A percentile compares a stretch with the other conserved stretches of the same genome.
Conservation (phyloP, 2,797 vertebrate genomes). For the Helarctos malayanus region DNA sequence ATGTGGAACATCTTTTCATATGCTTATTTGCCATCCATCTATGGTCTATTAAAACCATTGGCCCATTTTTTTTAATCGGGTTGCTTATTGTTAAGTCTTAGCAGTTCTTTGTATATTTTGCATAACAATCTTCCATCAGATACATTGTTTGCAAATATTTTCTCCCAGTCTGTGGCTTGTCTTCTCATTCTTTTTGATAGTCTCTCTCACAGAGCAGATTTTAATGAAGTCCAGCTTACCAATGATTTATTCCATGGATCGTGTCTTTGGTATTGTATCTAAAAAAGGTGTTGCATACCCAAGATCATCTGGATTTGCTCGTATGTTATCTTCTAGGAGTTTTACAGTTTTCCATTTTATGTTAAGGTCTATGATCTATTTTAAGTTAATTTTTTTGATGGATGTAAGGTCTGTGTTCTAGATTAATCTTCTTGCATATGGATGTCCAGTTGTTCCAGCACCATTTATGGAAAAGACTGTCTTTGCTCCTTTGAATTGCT, state of each 20-base stretch:
- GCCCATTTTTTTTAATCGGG: too few relatives aligned
- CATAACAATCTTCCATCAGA: not conserved
- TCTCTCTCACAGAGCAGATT: not conserved
- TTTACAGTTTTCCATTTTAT: not conserved
- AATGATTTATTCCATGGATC: not conserved
- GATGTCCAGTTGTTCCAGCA: not conserved
- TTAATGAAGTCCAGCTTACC: not conserved
- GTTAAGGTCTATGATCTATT: not conserved
- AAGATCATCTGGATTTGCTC: not conserved
- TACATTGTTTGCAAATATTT: not conserved
- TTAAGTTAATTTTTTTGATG: not conserved
- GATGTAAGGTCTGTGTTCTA: not conserved
- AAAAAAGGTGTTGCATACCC: not conserved
- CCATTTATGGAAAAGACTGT: not conserved
- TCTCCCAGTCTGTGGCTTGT: not conserved
- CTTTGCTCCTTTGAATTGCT: not conserved
- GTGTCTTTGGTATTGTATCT: not conserved
- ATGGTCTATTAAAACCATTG: too few relatives aligned
- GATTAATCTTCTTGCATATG: not conserved
- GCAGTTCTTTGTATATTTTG: not conserved
- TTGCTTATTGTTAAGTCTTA: too few relatives aligned
- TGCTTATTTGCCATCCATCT: too few relatives aligned
- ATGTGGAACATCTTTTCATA: too few relatives aligned
- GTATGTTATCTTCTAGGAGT: not conserved
- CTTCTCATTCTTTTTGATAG: not conserved